These are phyloP conservation scores for Eupithecia exiguata DNA, from an alignment of 2,888 invertebrate species.

Conservation along the genomic window DNA sequence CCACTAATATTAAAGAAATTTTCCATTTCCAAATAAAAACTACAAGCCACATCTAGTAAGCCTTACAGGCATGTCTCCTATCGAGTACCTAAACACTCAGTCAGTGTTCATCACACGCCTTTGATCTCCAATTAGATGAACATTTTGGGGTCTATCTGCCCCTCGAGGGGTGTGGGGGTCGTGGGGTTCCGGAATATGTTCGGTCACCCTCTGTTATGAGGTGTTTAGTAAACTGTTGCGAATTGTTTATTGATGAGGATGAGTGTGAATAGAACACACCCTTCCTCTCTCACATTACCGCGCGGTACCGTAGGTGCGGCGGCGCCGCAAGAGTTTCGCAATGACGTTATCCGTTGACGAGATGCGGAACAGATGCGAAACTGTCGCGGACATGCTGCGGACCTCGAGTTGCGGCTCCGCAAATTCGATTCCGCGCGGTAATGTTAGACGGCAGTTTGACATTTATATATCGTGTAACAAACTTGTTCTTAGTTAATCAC, in stretches of 20 bases:
- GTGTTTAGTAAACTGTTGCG: conserved; percentile 34
- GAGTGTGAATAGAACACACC: conserved; percentile 8
- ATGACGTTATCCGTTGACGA: too few relatives aligned
- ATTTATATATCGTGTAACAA: neutral
- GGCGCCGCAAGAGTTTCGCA: too few relatives aligned
- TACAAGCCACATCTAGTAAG: conserved; percentile 54
- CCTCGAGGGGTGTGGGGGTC: conserved; percentile 43
- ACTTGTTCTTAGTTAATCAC: neutral
- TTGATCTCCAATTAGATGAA: conserved; percentile 84
- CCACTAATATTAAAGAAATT: neutral
- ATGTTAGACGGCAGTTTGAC: too few relatives aligned
- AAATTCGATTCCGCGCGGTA: too few relatives aligned
- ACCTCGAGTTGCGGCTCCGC: too few relatives aligned
- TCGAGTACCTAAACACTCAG: conserved; percentile 51
- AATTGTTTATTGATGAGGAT: conserved; percentile 32
- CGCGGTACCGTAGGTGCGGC: too few relatives aligned
- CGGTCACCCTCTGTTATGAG: conserved; percentile 44
- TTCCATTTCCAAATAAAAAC: neutral
- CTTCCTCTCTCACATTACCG: neutral
- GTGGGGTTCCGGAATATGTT: conserved; percentile 57
- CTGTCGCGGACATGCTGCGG: too few relatives aligned
- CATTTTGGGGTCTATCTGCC: conserved; percentile 72
- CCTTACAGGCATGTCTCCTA: conserved; percentile 26
- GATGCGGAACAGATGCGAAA: too few relatives aligned
- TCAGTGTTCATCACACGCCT: conserved; percentile 76